Base-by-base conservation (phyloP, 2,888 invertebrate species). In the Acrocyrtus sp. region DNA sequence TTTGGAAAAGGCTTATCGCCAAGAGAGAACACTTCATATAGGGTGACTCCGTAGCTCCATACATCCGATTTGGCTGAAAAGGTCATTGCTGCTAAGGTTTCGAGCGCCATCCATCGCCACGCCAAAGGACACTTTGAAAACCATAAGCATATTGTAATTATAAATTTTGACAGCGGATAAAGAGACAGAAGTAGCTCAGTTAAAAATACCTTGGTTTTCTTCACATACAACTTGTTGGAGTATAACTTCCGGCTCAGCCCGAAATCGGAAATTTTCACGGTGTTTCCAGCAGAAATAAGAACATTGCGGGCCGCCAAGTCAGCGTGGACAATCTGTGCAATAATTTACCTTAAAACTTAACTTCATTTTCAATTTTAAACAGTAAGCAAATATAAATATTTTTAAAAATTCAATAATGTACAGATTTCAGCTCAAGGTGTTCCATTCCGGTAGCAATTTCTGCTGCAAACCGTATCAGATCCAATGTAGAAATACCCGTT, bases 81-180 rank as follows among this genome's bases (percentile, higher is more conserved):
- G 12, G 47, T 48, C 48, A 29, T 60, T 19, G 8, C 19, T 2
- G 8, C 8, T 29, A 60, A 19, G 10, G 48, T 19, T n/a, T 60
- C 60, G 27, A 4, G 22, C 3, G 60, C 47, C 60, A 60, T 60
- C 60, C 60, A 60, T 1, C 48, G 17, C 60, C 60, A 60, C n/a
- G 60, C 47, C 19, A 60, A 27, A 6, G 60, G 60, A n/a, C n/a
- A n/a, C n/a, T n/a, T n/a, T n/a, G n/a, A n/a, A n/a, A n/a, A n/a
- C n/a, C n/a, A n/a, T n/a, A n/a, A n/a, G n/a, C n/a, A n/a, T n/a
- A n/a, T n/a, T n/a, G n/a, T n/a, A n/a, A n/a, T n/a, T n/a, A n/a
- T n/a, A n/a, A n/a, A n/a, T n/a, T n/a, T n/a, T n/a, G n/a, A n/a
- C n/a, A n/a, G n/a, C n/a, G n/a, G n/a, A n/a, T n/a, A n/a, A n/a